Percentiles rank a stretch among this genome's conserved stretches.
Evolutionary conservation across 2,113 vertebrate species (phyloP).

Genomic region (Cyphomyrus plagiostoma): DNA sequence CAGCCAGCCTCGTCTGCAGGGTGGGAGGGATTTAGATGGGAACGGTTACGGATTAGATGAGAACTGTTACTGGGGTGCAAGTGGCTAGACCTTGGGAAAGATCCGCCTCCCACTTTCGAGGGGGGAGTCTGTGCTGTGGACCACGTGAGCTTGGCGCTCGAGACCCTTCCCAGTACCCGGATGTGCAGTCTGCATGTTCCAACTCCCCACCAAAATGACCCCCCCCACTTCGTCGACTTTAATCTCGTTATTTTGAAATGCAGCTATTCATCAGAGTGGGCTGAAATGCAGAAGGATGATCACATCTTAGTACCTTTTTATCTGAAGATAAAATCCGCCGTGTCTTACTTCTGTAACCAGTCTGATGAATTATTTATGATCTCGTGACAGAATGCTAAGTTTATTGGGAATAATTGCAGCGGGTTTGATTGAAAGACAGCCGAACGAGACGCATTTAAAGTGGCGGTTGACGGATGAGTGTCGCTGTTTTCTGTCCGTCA

Average conservation of each 20-base stretch:
- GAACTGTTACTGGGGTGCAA: slow-evolving; percentile 71
- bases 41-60: background rate
- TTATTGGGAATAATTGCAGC: background rate
- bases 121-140: background rate
- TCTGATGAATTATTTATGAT: background rate
- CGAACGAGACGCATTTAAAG: background rate
- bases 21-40: background rate
- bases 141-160: background rate
- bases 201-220: background rate
- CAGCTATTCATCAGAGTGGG: background rate
- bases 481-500: slow-evolving; percentile 34
- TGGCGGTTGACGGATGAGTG: background rate
- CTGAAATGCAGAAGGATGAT: background rate
- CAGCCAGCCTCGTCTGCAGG: slow-evolving; percentile 42
- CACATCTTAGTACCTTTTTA: background rate
- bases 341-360: background rate
- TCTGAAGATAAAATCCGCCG: background rate
- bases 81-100: background rate
- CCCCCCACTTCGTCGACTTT: background rate
- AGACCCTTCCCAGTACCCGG: background rate
- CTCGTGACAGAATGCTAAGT: background rate
- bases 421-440: background rate
- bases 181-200: background rate
- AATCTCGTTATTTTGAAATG: background rate
- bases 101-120: background rate